A percentile compares a stretch with the other conserved stretches of the same genome.
phyloP scores from a whole-genome alignment of 2,113 vertebrate species.

The Mustela lutreola region DNA sequence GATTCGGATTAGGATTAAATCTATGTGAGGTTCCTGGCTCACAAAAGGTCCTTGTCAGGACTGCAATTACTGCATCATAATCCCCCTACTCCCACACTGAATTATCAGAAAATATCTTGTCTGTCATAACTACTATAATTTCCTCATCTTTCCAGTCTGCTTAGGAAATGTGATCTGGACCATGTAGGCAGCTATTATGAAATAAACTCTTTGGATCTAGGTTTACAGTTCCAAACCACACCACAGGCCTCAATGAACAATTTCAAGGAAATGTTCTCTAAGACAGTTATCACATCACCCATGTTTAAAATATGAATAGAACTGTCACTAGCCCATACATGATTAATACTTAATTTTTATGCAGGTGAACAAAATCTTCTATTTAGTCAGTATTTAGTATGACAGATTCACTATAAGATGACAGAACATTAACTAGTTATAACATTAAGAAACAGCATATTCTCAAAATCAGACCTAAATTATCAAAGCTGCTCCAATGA shows the following conservation, averaged over 20 bases:
- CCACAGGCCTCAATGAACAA: not conserved
- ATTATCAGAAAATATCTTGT: not conserved
- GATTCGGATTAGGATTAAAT: not conserved
- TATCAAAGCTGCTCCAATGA: not conserved
- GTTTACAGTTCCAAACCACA: not conserved
- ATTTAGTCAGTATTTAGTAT: not conserved
- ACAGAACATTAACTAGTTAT: not conserved
- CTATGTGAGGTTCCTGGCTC: not conserved
- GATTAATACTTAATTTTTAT: constrained; percentile 12
- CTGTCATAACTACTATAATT: not conserved
- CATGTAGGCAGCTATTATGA: not conserved
- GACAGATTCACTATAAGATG: not conserved
- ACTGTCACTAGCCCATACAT: not conserved
- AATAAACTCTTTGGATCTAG: constrained; percentile 16
- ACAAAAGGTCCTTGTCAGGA: not conserved
- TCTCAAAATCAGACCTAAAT: constrained; percentile 23
- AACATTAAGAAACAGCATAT: not conserved
- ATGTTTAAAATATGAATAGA: not conserved
- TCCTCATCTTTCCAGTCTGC: not conserved
- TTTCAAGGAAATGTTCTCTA: constrained; percentile 14
- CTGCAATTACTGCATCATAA: not conserved
- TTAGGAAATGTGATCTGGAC: not conserved
- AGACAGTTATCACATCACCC: not conserved
- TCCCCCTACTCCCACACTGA: not conserved
- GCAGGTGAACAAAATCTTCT: not conserved